These are phyloP conservation scores for Sycophila texana DNA, from an alignment of 2,888 invertebrate species.

Conservation along the genomic window DNA sequence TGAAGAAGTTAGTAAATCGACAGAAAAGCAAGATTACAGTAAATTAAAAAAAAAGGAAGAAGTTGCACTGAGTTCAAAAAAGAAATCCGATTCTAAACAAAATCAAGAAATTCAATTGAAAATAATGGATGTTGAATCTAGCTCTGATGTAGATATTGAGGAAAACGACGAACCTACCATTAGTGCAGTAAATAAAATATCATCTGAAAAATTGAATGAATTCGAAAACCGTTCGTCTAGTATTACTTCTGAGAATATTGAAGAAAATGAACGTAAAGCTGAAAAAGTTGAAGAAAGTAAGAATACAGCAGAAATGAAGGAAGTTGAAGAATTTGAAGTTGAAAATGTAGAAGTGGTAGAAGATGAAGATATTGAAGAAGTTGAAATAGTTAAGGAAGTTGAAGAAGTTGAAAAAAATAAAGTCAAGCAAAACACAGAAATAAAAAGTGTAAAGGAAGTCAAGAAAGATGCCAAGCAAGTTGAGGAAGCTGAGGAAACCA, in stretches of 20 bases:
- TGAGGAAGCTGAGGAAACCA: slow-evolving; percentile 23
- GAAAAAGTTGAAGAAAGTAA: not conserved
- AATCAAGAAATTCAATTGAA: not conserved
- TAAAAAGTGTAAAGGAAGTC: not conserved
- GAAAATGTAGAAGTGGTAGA: slow-evolving; percentile 50
- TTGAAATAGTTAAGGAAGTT: not conserved
- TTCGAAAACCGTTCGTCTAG: too few species aligned
- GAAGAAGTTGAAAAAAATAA: slow-evolving; percentile 18
- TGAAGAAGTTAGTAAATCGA: not conserved
- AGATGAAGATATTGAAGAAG: slow-evolving; percentile 31
- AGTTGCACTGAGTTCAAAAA: not conserved
- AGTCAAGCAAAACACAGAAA: not conserved
- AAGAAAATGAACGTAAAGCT: not conserved
- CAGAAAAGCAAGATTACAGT: slow-evolving; percentile 1
- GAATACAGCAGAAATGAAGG: not conserved
- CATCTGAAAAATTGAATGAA: not conserved
- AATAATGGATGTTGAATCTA: not conserved
- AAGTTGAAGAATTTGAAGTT: slow-evolving; percentile 18
- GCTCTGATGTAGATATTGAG: not conserved
- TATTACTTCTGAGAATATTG: not conserved
- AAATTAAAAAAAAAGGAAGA: not conserved
- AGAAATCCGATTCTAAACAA: not conserved
- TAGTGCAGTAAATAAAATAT: not conserved
- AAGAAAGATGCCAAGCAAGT: slow-evolving; percentile 5
- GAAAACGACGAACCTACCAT: not conserved